These are phyloP conservation scores for Pangasius macronema DNA, from an alignment of 2,797 vertebrate genomes.

Conservation along the genomic window DNA sequence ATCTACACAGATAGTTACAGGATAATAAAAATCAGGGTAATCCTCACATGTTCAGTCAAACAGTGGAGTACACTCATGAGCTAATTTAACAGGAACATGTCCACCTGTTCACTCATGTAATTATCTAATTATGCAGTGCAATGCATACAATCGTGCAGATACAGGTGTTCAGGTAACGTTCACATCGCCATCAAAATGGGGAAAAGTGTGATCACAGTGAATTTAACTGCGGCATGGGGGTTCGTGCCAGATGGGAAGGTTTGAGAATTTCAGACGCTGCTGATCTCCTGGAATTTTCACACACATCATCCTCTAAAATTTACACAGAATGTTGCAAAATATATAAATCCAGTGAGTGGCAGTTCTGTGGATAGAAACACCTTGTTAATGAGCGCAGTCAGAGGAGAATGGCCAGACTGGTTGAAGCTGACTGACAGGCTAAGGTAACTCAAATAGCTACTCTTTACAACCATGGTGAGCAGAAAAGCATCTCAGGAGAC, in stretches of 20 bases:
- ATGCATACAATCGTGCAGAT: neutral
- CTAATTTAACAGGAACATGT: neutral
- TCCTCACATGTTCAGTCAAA: neutral
- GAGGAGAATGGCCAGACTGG: neutral
- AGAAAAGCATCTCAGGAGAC: neutral
- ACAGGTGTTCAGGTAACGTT: neutral
- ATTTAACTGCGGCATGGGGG: neutral
- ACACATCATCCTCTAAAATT: neutral
- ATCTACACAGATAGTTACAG: neutral
- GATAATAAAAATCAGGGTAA: constrained; percentile 13
- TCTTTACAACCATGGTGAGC: neutral
- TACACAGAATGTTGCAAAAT: neutral
- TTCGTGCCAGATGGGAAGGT: neutral
- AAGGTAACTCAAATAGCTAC: neutral
- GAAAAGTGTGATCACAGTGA: neutral
- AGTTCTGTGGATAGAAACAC: neutral
- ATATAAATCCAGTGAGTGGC: neutral
- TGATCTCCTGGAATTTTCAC: neutral
- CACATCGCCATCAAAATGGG: no score
- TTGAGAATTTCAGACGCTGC: neutral
- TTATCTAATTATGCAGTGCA: neutral
- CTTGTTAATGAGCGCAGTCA: neutral
- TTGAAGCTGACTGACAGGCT: neutral
- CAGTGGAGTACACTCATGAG: neutral
- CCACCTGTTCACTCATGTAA: neutral